Evolutionary conservation across 2,888 invertebrate species (phyloP), one percentile per base, ranked within the genome.

Genomic region (Drosophila affinis): DNA sequence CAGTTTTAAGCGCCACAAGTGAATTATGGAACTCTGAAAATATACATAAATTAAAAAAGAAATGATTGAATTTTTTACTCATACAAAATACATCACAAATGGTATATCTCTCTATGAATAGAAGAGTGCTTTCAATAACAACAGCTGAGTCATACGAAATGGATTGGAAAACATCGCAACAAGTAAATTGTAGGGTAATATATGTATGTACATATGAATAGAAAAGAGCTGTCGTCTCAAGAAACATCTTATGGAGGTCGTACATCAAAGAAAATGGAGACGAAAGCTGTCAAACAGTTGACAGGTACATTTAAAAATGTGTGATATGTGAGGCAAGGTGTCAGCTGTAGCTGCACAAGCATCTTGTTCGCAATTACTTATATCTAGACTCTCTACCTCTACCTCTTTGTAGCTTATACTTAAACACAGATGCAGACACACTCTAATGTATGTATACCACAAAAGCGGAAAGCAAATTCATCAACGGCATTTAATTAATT

Each of bases 401-500:
- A 18, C 48, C 58, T 34, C 27, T 58, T 32, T 49, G 24, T 6
- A 39, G 29, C 12, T 12, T 27, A 7, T 17, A 29, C 52, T 6
- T 47, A 59, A 49, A 14, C 39, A 27, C 32, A 10, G 32, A 18
- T 0, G 12, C 52, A 5, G 52, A 29, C 34, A 49, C 53, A 61
- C 27, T 69, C 24, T 24, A 32, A 29, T 53, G 32, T 44, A 24
- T 32, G 32, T 44, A 44, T 32, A 34, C 61, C 72, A 32, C 52
- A 53, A 55, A 59, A 53, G 62, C 62, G 72, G 62, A 72, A 79
- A 81, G 65, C 27, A 39, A 45, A 71, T 71, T 64, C 64, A 71
- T 73, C 73, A 71, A 52, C 53, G 53, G 62, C 44, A 56, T 27
- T 88, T 74, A 83, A 83, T 83, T 86, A 78, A 82, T 87, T 67